phyloP scores from a whole-genome alignment of 92 coral and sea anemone species.

The Parazoanthus swiftii region DNA sequence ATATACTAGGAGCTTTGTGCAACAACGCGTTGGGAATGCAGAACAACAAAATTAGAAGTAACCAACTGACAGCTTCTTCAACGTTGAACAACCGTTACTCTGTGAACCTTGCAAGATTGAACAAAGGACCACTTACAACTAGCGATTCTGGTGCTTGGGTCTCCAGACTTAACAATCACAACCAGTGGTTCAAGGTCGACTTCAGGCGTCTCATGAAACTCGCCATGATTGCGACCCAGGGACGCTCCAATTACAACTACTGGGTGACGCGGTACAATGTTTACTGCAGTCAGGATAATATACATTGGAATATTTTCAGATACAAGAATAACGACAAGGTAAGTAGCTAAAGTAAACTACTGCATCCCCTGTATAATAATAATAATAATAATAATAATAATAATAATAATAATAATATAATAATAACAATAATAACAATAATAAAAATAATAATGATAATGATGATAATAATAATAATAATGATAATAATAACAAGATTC shows the following conservation, averaged over 20 bases:
- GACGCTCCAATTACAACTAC: slow-evolving; percentile 63
- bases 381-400: too few species aligned
- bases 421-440: too few species aligned
- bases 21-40: slow-evolving; percentile 55
- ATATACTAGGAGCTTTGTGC: slow-evolving; percentile 43
- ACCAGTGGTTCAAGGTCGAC: slow-evolving; percentile 62
- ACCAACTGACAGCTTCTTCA: slow-evolving; percentile 57
- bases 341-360: background rate
- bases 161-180: slow-evolving; percentile 12
- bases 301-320: slow-evolving; percentile 76
- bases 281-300: slow-evolving; percentile 65
- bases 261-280: slow-evolving; percentile 71
- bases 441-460: too few species aligned
- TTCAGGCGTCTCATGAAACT: slow-evolving; percentile 66
- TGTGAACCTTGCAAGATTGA: slow-evolving; percentile 44
- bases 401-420: too few species aligned
- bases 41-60: slow-evolving; percentile 31
- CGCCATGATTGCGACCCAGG: slow-evolving; percentile 79
- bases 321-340: slow-evolving; percentile 74
- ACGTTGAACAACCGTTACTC: slow-evolving; percentile 37
- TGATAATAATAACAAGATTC: too few species aligned
- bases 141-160: slow-evolving; percentile 40
- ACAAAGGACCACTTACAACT: background rate
- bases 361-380: too few species aligned
- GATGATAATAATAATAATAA: too few species aligned